Evolutionary conservation across 2,113 vertebrate genomes (phyloP), one percentile per base, ranked within the genome.

Genomic region (Pipra filicauda): DNA sequence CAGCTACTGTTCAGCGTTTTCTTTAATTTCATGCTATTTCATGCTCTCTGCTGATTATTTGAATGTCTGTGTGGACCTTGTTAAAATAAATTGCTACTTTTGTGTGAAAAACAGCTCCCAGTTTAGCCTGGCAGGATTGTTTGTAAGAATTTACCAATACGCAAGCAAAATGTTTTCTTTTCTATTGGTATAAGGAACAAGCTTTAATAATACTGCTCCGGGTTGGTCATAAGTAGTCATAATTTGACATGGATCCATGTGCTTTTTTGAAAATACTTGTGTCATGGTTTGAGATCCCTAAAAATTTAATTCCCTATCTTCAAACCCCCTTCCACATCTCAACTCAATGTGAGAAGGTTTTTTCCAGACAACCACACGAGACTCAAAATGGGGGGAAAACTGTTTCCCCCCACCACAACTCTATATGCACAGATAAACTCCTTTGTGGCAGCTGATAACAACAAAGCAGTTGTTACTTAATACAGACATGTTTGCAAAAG

Each of bases 11-110:
- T 95, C 52, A 72, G 69, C 37, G 31, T 90, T 93, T 92, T 74
- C 58, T 91, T 90, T 89, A 85, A 91, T 92, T 93, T 95, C 72
- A 58, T 85, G 49, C 80, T 94, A 66, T 93, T 96, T 95, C 46
- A 69, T 89, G 88, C 78, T 70, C 33, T 83, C 64, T 85, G 66
- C 35, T 95, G 93, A 94, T 97, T 90, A 89, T 93, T 92, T 94
- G 44, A 64, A 41, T 88, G 55, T 83, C 71, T 73, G 16, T 88
- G 81, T 95, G 72, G 95, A 88, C 71, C 75, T 90, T 90, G 82
- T 94, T 96, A 93, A 96, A 96, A 90, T 91, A 95, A 93, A 94
- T 97, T 73, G 67, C 82, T 73, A 70, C 80, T 96, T 95, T 91
- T 95, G 94, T 91, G 74, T 87, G 88, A 88, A 95, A 85, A 92